Percentiles rank a stretch among this genome's conserved stretches.
Conservation (phyloP, 2,113 vertebrate species). For the Regulus satrapa region DNA sequence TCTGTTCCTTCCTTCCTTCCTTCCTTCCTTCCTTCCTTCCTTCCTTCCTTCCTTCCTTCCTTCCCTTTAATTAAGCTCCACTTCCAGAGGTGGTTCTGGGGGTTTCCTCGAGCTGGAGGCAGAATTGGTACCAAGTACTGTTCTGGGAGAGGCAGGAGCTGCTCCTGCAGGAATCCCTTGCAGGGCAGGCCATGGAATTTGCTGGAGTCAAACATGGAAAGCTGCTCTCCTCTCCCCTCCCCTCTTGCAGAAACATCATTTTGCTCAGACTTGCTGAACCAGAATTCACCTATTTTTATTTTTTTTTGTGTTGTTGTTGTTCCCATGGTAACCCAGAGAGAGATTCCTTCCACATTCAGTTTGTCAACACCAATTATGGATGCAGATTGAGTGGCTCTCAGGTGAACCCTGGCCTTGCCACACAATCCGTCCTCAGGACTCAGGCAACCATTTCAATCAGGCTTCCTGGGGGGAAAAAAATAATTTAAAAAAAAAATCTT, state of each 20-base stretch:
- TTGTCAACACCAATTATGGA: constrained; percentile 18
- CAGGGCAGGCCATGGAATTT: fast-evolving
- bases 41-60: no score
- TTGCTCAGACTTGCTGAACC: constrained; percentile 5
- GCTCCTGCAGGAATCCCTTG: not conserved
- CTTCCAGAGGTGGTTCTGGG: not conserved
- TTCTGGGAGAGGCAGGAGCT: not conserved
- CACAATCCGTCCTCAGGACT: not conserved
- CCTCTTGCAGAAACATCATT: not conserved
- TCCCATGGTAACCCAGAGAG: constrained; percentile 26
- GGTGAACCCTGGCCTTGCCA: constrained; percentile 28
- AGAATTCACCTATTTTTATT: constrained; percentile 36
- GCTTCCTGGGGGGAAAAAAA: not conserved
- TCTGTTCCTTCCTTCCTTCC: no score
- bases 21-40: no score
- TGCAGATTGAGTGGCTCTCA: not conserved
- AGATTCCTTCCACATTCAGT: constrained; percentile 1
- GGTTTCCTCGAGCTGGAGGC: not conserved
- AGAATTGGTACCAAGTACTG: not conserved
- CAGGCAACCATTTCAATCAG: not conserved
- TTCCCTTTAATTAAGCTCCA: no score
- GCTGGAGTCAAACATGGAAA: not conserved
- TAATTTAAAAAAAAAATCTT: not conserved
- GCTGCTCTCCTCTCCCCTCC: not conserved
- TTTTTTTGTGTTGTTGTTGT: not conserved